Base-by-base conservation (phyloP, 35 echinoderm and acorn worm genomes). In the Apostichopus californicus region DNA sequence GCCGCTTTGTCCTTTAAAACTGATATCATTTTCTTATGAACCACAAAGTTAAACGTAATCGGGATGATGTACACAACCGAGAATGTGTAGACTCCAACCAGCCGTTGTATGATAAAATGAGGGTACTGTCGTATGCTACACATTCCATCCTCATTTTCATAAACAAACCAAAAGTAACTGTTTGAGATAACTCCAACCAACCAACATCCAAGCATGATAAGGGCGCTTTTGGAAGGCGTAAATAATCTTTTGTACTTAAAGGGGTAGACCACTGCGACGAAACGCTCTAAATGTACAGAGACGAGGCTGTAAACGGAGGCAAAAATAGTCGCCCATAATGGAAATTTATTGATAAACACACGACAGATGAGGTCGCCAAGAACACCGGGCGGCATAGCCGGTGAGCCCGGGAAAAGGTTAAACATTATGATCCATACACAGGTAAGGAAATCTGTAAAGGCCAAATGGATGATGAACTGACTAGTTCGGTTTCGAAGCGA, bases 231-330 rank as follows among this genome's bases (percentile, higher is more conserved):
- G 17, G 58, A 63, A 13, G 58, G 55, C 1, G 89, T 93, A 63
- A 92, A 94, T 8, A 92, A 77, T 2, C 22, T 72, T 68, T 98
- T 95, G 86, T 95, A 95, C 63, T 94, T 87, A 1, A 92, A 90
- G 1, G 96, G 96, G 59, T 98, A 89, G 18, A 95, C 96, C 13
- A 98, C 94, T 12, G 96, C 96, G 63, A 95, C 81, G 86, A 92
- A 98, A 5, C 96, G 81, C 83, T 98, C 96, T 20, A 98, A 53
- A 57, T 90, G 93, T 7, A 98, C 88, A 10, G 92, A 91, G 1
- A 93, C 89, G 8, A 98, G 92, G 60, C 94, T 98, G 84, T 93
- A 95, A 5, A 95, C 90, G 8, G 96, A 98, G n/a, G 90, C 89
- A 81, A 94, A 93, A 26, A 95, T 85, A 1, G 89, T 78, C 12